Evolutionary conservation across 2,113 vertebrate genomes (phyloP), one percentile per base, ranked within the genome.

Genomic region (Dasyprocta punctata): DNA sequence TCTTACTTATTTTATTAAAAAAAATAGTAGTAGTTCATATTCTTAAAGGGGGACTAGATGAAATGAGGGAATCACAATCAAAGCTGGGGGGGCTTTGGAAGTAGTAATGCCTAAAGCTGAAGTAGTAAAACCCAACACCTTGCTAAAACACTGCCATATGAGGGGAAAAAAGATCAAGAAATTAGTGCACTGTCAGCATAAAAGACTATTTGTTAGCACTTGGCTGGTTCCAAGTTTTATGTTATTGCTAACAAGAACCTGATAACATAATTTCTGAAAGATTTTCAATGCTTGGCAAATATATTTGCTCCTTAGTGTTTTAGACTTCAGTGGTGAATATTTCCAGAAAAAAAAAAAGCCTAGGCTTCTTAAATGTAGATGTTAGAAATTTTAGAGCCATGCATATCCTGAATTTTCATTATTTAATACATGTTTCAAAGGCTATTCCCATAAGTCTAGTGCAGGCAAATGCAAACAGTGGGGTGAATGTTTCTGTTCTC

Each of bases 131-230:
- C 95, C 98, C 98, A 98, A 80, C 93, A 98, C 90, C 97, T 98
- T 98, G 94, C 96, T 98, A 98, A 98, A 98, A 99, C 98, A 99
- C 93, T 98, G 97, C 98, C 97, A 97, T 97, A 97, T 97, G 97
- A 98, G 93, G 84, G 9, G 8, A 94, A 95, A 97, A 98, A 98
- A 98, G 89, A 90, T 87, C 86, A 41, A 98, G 96, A 96, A 98
- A 86, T 95, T 97, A 97, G 95, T 97, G 97, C 92, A 80, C 97
- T 95, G 71, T 89, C 94, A 85, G 96, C 92, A 99, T 98, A 98
- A 98, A 98, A 97, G 98, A 89, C 92, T 97, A 94, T 86, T 98
- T 98, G 98, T 98, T 98, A 98, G 96, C 26, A 1, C 82, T 96
- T 98, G 98, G 94, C 97, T 98, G 97, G 97, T 94, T 97, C 88